phyloP scores from a whole-genome alignment of 2,113 vertebrate genomes.

The Lasiurus borealis region DNA sequence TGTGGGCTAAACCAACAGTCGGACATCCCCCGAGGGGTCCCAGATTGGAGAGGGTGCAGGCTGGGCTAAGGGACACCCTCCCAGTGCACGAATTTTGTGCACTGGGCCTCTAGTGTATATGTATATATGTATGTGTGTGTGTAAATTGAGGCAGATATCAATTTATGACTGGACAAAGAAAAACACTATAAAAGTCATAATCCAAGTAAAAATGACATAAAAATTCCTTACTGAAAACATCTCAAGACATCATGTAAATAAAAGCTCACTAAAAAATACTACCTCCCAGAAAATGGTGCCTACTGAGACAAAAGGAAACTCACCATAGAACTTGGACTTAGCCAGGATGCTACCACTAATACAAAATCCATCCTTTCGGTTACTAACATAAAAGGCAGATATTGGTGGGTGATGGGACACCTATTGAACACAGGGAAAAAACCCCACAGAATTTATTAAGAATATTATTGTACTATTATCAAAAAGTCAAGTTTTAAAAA shows the following conservation, averaged over 20 bases:
- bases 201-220: slow-evolving; percentile 53
- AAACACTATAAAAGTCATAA: neutral
- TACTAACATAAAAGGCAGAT: slow-evolving; percentile 98
- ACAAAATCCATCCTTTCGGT: slow-evolving; percentile 99
- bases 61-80: too few species aligned
- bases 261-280: slow-evolving; percentile 47
- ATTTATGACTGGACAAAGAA: slow-evolving; percentile 18
- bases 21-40: too few species aligned
- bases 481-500: slow-evolving; percentile 53
- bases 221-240: slow-evolving; percentile 16
- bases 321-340: slow-evolving; percentile 99
- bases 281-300: neutral
- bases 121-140: neutral
- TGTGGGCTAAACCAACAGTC: too few species aligned
- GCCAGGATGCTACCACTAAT: slow-evolving; percentile 98
- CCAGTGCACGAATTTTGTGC: too few species aligned
- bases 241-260: neutral
- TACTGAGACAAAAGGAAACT: slow-evolving; percentile 44
- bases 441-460: neutral
- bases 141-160: neutral
- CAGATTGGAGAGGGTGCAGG: too few species aligned
- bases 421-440: slow-evolving; percentile 83
- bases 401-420: slow-evolving; percentile 99
- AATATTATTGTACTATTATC: slow-evolving; percentile 30
- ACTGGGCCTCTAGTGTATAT: neutral